phyloP scores from a whole-genome alignment of 2,888 invertebrate genomes.

The Spisula solida region DNA sequence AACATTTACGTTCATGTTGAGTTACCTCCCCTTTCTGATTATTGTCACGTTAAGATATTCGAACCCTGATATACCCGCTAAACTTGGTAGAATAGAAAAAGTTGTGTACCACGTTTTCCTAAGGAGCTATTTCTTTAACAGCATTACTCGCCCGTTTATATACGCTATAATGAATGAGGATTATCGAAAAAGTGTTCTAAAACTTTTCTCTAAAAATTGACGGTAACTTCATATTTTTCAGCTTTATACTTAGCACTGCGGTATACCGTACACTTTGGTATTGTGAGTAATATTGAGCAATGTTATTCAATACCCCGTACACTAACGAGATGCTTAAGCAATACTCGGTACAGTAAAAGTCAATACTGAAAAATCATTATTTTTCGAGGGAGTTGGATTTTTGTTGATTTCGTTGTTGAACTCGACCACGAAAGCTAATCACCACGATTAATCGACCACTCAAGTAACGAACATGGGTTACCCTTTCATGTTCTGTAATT shows the following conservation, averaged over 20 bases:
- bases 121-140: slow-evolving; percentile 68
- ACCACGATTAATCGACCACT: no score
- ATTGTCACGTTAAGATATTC: slow-evolving; percentile 58
- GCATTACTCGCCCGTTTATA: slow-evolving; percentile 66
- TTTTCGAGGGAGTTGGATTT: no score
- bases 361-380: no score
- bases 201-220: slow-evolving; percentile 4
- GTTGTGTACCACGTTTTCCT: slow-evolving; percentile 64
- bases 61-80: slow-evolving; percentile 55
- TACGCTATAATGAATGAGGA: slow-evolving; percentile 63
- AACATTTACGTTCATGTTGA: slow-evolving; percentile 62
- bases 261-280: not conserved
- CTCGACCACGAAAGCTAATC: no score
- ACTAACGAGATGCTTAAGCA: no score
- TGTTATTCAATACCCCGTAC: no score
- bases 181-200: slow-evolving; percentile 46
- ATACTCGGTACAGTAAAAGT: no score
- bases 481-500: no score
- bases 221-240: no score
- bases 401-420: no score
- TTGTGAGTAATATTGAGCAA: no score
- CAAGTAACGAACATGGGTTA: no score
- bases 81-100: not conserved
- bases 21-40: slow-evolving; percentile 66
- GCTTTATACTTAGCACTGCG: not conserved